These are phyloP conservation scores for Drosophila prolongata DNA, from an alignment of 2,888 invertebrate genomes.

Conservation along the genomic window DNA sequence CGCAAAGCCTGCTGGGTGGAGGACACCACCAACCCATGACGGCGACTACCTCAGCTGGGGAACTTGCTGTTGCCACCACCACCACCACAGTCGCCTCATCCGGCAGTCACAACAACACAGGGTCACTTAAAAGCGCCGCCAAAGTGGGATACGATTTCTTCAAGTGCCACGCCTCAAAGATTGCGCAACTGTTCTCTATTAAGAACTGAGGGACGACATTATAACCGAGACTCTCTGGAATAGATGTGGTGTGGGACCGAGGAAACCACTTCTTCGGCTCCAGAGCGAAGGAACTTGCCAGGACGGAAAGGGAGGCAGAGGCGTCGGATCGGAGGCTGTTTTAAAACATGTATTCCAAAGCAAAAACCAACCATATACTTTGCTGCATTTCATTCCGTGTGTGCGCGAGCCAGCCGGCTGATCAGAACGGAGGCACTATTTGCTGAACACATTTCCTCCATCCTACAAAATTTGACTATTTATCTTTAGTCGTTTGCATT, in stretches of 20 bases:
- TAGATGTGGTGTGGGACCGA: neutral
- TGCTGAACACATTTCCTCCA: constrained; percentile 39
- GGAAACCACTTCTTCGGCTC: neutral
- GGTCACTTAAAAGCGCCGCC: constrained; percentile 91
- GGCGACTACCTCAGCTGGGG: constrained; percentile 16
- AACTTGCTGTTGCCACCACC: constrained; percentile 24
- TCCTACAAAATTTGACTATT: constrained; percentile 24
- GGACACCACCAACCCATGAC: constrained; percentile 20
- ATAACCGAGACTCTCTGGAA: constrained; percentile 1
- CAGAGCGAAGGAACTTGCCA: neutral
- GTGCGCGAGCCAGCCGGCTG: constrained; percentile 30
- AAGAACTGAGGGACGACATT: constrained; percentile 74
- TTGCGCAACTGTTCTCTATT: constrained; percentile 84
- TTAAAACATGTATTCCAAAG: constrained; percentile 59
- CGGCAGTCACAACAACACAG: constrained; percentile 59
- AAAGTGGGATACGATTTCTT: constrained; percentile 93
- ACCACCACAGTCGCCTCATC: neutral
- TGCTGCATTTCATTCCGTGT: constrained; percentile 73
- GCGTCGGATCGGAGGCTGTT: constrained; percentile 23
- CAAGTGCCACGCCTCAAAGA: constrained; percentile 85
- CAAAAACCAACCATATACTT: constrained; percentile 34
- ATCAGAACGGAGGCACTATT: constrained; percentile 32
- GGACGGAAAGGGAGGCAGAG: constrained; percentile 6
- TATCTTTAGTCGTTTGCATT: constrained; percentile 17
- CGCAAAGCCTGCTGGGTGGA: constrained; percentile 76